phyloP scores from a whole-genome alignment of 2,888 invertebrate genomes.

The Norana najaformis region DNA sequence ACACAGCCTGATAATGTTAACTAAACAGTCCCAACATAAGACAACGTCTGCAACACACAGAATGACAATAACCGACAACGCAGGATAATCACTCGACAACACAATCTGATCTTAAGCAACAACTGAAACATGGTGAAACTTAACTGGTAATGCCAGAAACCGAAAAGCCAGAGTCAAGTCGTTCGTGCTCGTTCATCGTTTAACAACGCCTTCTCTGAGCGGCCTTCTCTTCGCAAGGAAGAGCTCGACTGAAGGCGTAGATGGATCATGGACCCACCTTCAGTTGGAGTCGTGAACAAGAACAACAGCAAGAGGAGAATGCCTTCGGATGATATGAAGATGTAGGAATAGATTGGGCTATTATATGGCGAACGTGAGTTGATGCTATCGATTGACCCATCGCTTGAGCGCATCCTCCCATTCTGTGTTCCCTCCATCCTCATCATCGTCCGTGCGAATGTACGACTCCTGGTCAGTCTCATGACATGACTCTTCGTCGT shows the following conservation, averaged over 20 bases:
- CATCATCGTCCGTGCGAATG: conserved; percentile 63
- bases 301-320: neutral
- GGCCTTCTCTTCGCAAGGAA: neutral
- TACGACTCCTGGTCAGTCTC: conserved; percentile 62
- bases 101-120: neutral
- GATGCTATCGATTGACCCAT: conserved; percentile 71
- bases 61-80: neutral
- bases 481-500: conserved; percentile 57
- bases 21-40: neutral
- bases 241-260: neutral
- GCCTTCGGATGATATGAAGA: neutral
- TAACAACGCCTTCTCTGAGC: conserved; percentile 13
- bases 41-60: neutral
- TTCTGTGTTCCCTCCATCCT: conserved; percentile 66
- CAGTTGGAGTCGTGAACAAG: neutral
- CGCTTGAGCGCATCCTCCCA: conserved; percentile 73
- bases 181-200: neutral
- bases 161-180: neutral
- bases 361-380: neutral
- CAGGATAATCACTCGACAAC: neutral
- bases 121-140: neutral
- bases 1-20: neutral
- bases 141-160: neutral
- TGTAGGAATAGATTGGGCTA: neutral
- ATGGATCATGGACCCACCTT: too few species aligned